Base-by-base conservation (phyloP, 2,113 vertebrate genomes). In the Neolamprologus kungweensis region DNA sequence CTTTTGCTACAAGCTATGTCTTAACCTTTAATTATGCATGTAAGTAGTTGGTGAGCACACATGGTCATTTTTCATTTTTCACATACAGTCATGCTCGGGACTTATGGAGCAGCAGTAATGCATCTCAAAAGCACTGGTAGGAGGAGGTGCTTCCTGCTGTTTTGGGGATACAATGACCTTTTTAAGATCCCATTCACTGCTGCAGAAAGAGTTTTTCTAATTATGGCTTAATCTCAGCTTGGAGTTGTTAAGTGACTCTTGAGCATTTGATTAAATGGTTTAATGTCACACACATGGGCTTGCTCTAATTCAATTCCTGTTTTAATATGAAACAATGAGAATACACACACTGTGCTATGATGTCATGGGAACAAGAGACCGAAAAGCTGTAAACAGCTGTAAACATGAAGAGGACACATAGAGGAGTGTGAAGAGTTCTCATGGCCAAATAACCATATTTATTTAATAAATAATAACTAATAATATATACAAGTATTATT, bases 321-420 rank as follows among this genome's bases (percentile, higher is more conserved):
- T 94, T 92, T 92, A 91, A 90, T 93, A 91, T 83, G 78, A 71
- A 92, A 50, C 80, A 80, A 55, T 86, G 82, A 82, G 87, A 91
- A 90, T 87, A 89, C 89, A 80, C 91, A 88, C 81, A 89, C 71
- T 50, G 81, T 85, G 85, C 55, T 81, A 89, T 91, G 84, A 91
- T 88, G 83, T 87, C 73, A 81, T 84, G 35, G 78, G 58, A 73
- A 47, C 57, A 85, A 87, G 82, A 87, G 84, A 91, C 73, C 73
- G 37, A 84, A 85, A 53, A 58, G 85, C 82, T 88, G 85, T 85
- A 93, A 85, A 87, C 13, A 73, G 65, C 37, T 73, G 37, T 45
- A 73, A 73, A 45, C 9, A 17, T 47, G 40, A 73, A 47, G 14
- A 4, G 86, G 23, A 71, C 65, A 57, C 13, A 33, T 33, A 14